Percentiles rank a stretch among this genome's conserved stretches.
Evolutionary conservation across 64 coral and sea anemone genomes (phyloP).

Genomic region (Stylophora pistillata): DNA sequence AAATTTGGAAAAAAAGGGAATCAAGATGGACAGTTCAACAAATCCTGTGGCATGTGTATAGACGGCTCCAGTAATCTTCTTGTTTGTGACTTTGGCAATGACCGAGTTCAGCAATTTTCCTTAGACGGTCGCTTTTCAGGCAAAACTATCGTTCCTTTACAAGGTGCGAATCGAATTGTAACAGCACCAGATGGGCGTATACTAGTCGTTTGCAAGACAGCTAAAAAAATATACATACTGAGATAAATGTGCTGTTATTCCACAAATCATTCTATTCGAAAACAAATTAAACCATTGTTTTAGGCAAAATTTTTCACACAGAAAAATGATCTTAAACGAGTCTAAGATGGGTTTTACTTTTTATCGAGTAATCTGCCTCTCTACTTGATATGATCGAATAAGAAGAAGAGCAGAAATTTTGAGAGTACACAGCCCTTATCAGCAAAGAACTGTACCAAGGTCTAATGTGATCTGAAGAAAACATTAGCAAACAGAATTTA

Average conservation of each 20-base stretch:
- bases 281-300: not conserved
- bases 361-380: too few relatives aligned
- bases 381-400: too few relatives aligned
- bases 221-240: not conserved
- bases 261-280: not conserved
- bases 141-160: not conserved
- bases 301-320: too few relatives aligned
- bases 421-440: too few relatives aligned
- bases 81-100: not conserved
- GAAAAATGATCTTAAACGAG: too few relatives aligned
- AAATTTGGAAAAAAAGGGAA: slow-evolving; percentile 38
- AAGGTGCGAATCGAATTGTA: not conserved
- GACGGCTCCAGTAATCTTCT: too few relatives aligned
- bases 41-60: not conserved
- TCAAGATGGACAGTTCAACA: slow-evolving; percentile 3
- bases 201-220: not conserved
- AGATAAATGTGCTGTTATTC: not conserved
- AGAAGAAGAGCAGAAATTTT: too few relatives aligned
- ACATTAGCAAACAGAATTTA: too few relatives aligned
- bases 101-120: not conserved
- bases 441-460: too few relatives aligned
- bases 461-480: too few relatives aligned
- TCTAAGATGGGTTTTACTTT: too few relatives aligned
- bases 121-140: slow-evolving; percentile 25
- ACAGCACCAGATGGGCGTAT: not conserved